These are phyloP conservation scores for Agrotis clavis DNA, from an alignment of 2,888 invertebrate genomes.

Conservation along the genomic window DNA sequence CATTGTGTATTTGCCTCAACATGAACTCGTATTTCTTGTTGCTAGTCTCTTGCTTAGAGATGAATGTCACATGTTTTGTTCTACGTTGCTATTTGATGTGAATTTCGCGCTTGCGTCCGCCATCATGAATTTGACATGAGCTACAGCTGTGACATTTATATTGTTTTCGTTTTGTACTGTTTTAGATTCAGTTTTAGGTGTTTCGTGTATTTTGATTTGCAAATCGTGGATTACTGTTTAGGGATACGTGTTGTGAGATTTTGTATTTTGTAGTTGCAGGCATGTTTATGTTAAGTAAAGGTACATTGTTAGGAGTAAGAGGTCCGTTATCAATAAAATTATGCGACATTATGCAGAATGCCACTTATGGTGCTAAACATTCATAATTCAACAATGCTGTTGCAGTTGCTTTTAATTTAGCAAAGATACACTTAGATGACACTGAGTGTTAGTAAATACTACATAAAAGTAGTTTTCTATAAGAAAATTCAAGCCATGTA, in stretches of 20 bases:
- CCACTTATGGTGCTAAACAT: too few relatives aligned
- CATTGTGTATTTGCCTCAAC: conserved; percentile 63
- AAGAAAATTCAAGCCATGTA: too few relatives aligned
- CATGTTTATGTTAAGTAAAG: too few relatives aligned
- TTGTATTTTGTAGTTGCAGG: too few relatives aligned
- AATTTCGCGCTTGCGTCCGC: conserved; percentile 72
- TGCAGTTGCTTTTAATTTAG: too few relatives aligned
- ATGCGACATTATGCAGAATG: too few relatives aligned
- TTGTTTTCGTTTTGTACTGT: conserved; percentile 35
- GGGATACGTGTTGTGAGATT: background rate
- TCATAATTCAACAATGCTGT: too few relatives aligned
- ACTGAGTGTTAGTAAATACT: too few relatives aligned
- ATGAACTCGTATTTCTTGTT: conserved; percentile 73
- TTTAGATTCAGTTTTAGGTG: conserved; percentile 12
- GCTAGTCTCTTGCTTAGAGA: conserved; percentile 69
- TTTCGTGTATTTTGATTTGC: background rate
- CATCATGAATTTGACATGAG: conserved; percentile 83
- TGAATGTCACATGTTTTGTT: conserved; percentile 72
- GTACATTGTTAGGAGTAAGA: too few relatives aligned
- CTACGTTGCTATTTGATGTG: conserved; percentile 67
- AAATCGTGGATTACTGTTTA: background rate
- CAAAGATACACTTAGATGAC: too few relatives aligned
- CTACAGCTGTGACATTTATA: conserved; percentile 58
- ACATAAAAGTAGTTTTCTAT: too few relatives aligned
- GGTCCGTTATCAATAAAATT: too few relatives aligned